A percentile compares a stretch with the other conserved stretches of the same genome.
Conservation (phyloP, 2,113 vertebrate genomes). For the Nestor notabilis region DNA sequence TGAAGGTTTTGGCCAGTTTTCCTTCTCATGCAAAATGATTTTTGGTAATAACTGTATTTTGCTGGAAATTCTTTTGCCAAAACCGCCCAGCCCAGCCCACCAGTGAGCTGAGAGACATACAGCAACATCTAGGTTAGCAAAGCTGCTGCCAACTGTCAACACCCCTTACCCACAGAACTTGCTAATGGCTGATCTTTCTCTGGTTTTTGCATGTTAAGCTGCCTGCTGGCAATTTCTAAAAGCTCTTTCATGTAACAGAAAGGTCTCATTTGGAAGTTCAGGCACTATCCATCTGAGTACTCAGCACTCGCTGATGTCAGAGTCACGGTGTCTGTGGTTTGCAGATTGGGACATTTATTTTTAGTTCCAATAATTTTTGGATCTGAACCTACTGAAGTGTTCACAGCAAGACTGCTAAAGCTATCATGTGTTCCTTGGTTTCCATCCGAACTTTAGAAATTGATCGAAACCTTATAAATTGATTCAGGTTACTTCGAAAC, state of each 20-base stretch:
- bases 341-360: slow-evolving; percentile 35
- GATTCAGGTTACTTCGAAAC: neutral
- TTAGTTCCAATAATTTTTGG: slow-evolving; percentile 11
- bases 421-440: neutral
- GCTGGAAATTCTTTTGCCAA: neutral
- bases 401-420: neutral
- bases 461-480: neutral
- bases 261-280: slow-evolving; percentile 29
- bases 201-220: neutral
- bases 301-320: neutral
- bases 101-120: neutral
- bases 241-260: slow-evolving; percentile 6
- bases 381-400: neutral
- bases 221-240: neutral
- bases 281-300: neutral
- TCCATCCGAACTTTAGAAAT: slow-evolving; percentile 6
- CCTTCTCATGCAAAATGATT: neutral
- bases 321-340: neutral
- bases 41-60: neutral
- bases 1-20: neutral
- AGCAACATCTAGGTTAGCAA: neutral
- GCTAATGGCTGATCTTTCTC: neutral
- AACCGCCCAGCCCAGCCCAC: neutral
- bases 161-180: neutral
- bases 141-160: neutral